Base-by-base conservation (phyloP, 1,140 invertebrate genomes). In the Pseudomyrmex gracilis region DNA sequence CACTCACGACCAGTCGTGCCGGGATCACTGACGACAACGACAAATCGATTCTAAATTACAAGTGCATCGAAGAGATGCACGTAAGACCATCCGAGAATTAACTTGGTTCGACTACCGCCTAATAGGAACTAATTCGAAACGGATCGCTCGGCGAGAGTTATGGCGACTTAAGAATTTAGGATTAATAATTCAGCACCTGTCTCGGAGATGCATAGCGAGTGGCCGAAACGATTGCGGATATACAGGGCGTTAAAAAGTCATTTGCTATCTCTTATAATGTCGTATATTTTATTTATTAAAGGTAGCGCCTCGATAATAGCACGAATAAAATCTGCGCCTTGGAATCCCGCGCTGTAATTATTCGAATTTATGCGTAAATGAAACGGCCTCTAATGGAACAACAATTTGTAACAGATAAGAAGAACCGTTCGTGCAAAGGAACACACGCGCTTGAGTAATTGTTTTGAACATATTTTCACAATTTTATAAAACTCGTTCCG, bases 61-160 rank as follows among this genome's bases (percentile, higher is more conserved):
- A 88, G 78, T 83, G 83, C 86, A 70, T 85, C 47, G 17, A 24
- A 10, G 20, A 20, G 34, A 34, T 34, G 60, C 74, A 58, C 71
- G 84, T 70, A 58, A 76, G 64, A 84, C 10, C 17, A 13, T 57
- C 53, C 15, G 76, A 67, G 76, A 85, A 77, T 88, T 87, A 85
- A 73, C 20, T 60, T 34, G 73, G 17, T 63, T 20, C 34, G 85
- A 45, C 71, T 76, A 85, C 77, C 83, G 73, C 63, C 83, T 90
- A 90, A 90, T 84, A 88, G 73, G 68, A 85, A 78, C 84, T 90
- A 90, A 90, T 88, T 90, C 71, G 73, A 90, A 84, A 83, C 77
- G 87, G 88, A 88, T 90, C 77, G 60, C 51, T 71, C 24, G 77
- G 47, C 47, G 63, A 82, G 77, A 90, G 77, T 90, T 85, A 89